Conservation (phyloP, 2,113 vertebrate genomes). For the Camarhynchus parvulus region DNA sequence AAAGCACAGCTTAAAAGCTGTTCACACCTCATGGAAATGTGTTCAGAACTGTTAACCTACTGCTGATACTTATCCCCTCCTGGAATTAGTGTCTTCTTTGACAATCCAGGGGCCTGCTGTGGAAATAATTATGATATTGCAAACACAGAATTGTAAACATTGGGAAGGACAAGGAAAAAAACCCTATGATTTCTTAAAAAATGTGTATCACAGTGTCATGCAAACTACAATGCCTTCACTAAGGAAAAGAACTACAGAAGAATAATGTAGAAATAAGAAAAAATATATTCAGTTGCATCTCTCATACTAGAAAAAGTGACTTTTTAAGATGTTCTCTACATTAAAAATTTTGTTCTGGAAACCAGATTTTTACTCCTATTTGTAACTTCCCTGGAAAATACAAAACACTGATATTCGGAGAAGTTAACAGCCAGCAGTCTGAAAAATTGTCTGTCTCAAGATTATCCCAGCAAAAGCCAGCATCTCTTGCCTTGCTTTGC, state of each 20-base stretch:
- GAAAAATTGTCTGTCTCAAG: not conserved
- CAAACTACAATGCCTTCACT: not conserved
- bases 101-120: not conserved
- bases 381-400: not conserved
- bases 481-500: not conserved
- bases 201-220: not conserved
- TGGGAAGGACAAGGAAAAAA: not conserved
- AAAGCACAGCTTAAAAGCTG: not conserved
- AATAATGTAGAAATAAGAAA: not conserved
- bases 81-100: not conserved
- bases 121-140: constrained; percentile 1
- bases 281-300: not conserved
- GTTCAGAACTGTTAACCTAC: not conserved
- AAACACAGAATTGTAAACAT: not conserved
- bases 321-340: not conserved
- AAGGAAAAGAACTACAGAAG: not conserved
- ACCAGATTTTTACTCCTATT: not conserved
- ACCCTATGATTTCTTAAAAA: not conserved
- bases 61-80: not conserved
- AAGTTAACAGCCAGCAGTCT: not conserved
- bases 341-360: not conserved
- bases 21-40: not conserved
- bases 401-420: not conserved
- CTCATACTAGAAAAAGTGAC: not conserved
- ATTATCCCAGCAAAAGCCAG: not conserved